These are phyloP conservation scores for Limanda limanda DNA, from an alignment of 2,113 vertebrate species.

Conservation along the genomic window DNA sequence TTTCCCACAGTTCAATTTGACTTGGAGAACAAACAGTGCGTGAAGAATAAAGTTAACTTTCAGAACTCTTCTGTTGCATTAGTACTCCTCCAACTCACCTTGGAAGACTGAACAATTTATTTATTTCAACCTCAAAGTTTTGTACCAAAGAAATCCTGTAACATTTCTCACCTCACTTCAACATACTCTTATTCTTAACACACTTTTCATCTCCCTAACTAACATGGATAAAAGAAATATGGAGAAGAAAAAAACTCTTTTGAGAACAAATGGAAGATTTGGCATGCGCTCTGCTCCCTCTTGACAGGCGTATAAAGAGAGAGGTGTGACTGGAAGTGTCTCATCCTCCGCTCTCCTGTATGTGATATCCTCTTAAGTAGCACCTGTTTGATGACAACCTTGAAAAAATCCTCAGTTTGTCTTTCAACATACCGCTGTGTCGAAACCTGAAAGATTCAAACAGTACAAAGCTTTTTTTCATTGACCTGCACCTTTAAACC, in stretches of 20 bases:
- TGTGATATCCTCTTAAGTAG: constrained; percentile 47
- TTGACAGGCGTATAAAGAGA: constrained; percentile 24
- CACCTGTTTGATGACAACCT: constrained; percentile 52
- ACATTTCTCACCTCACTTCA: constrained; percentile 9
- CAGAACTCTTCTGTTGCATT: neutral
- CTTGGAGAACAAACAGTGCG: too few relatives aligned
- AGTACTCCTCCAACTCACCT: constrained; percentile 1
- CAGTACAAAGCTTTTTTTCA: neutral
- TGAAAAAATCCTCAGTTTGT: constrained; percentile 49
- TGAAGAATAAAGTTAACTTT: constrained; percentile 8
- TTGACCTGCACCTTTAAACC: neutral
- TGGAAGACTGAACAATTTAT: constrained; percentile 4
- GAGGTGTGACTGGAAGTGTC: constrained; percentile 28
- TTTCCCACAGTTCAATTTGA: too few relatives aligned
- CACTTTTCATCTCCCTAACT: constrained; percentile 16
- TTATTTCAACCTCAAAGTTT: constrained; percentile 28
- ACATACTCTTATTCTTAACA: constrained; percentile 5
- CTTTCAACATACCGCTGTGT: constrained; percentile 14
- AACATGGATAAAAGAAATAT: constrained; percentile 24
- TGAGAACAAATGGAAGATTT: constrained; percentile 46
- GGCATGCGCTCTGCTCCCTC: constrained; percentile 3
- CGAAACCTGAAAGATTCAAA: constrained; percentile 18
- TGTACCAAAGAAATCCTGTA: neutral
- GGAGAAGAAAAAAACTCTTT: constrained; percentile 11
- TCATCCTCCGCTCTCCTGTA: constrained; percentile 34